A percentile compares a stretch with the other conserved stretches of the same genome.
Evolutionary conservation across 2,888 invertebrate genomes (phyloP).

Genomic region (Lysandra bellargus): DNA sequence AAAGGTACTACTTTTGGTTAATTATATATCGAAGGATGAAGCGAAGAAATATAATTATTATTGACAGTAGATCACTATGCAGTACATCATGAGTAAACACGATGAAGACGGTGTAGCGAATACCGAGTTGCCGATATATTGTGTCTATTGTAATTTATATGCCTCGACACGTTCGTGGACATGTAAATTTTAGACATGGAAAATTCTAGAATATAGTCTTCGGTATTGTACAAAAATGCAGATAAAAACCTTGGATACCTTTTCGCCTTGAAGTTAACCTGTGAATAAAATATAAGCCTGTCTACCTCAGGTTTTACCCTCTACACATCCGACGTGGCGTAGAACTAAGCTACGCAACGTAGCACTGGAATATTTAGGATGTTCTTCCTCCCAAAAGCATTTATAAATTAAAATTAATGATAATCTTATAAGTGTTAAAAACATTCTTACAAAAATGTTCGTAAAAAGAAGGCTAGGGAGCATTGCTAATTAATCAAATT

Average conservation of each 20-base stretch:
- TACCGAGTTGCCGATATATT: not conserved
- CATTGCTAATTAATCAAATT: constrained; percentile 26
- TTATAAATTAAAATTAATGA: not conserved
- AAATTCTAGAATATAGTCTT: not conserved
- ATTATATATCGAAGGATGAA: no score
- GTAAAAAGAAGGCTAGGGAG: not conserved
- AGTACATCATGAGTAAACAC: not conserved
- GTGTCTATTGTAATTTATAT: not conserved
- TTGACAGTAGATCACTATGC: not conserved
- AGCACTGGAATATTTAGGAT: no score
- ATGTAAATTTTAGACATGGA: not conserved
- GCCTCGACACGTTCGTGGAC: constrained; percentile 5
- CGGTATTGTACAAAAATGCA: not conserved
- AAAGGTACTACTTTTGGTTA: no score
- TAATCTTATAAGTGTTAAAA: not conserved
- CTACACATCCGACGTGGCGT: not conserved
- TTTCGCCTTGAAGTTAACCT: not conserved
- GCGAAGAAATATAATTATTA: no score
- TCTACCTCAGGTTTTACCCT: not conserved
- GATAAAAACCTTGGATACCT: not conserved
- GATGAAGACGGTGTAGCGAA: not conserved
- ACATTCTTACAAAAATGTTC: not conserved
- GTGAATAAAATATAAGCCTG: not conserved
- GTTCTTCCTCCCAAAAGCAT: not conserved
- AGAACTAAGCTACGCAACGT: not conserved